Conservation (phyloP, 2,888 invertebrate species). For the Catocala nupta region DNA sequence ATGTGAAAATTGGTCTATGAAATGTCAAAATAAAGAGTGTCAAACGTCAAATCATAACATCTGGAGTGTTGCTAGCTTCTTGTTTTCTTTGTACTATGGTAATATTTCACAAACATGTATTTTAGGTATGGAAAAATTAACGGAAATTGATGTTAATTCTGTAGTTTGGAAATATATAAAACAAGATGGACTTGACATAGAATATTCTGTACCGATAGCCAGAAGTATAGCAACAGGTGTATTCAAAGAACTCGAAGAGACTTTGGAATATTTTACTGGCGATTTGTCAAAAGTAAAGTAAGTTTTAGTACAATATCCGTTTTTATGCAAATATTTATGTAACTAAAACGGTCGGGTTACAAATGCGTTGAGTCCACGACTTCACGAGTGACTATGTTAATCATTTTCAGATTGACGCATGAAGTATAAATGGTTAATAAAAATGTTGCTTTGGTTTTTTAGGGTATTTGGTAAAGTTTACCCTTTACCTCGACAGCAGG, state of each 20-base stretch:
- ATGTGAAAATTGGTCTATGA: not conserved
- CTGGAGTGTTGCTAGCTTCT: constrained; percentile 29
- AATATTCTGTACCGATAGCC: constrained; percentile 84
- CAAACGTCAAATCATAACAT: too few species aligned
- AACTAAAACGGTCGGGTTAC: too few species aligned
- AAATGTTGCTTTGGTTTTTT: constrained; percentile 33
- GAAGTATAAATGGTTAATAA: not conserved
- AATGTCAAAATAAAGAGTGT: not conserved
- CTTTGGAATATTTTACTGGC: constrained; percentile 89
- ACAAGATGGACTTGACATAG: constrained; percentile 86
- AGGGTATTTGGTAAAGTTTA: constrained; percentile 90
- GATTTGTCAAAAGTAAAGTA: constrained; percentile 87
- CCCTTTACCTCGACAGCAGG: constrained; percentile 90
- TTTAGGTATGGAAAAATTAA: constrained; percentile 56
- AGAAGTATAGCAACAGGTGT: constrained; percentile 78
- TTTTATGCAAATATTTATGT: too few species aligned
- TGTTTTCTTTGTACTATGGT: not conserved
- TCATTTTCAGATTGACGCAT: too few species aligned
- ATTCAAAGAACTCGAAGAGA: constrained; percentile 83
- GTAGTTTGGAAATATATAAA: constrained; percentile 73
- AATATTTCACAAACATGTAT: too few species aligned
- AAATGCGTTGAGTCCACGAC: too few species aligned
- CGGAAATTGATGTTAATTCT: constrained; percentile 56
- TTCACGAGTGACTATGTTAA: not conserved
- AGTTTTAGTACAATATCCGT: constrained; percentile 32